These are phyloP conservation scores for Heliconius melpomene DNA, from an alignment of 1,140 invertebrate genomes.

Conservation along the genomic window DNA sequence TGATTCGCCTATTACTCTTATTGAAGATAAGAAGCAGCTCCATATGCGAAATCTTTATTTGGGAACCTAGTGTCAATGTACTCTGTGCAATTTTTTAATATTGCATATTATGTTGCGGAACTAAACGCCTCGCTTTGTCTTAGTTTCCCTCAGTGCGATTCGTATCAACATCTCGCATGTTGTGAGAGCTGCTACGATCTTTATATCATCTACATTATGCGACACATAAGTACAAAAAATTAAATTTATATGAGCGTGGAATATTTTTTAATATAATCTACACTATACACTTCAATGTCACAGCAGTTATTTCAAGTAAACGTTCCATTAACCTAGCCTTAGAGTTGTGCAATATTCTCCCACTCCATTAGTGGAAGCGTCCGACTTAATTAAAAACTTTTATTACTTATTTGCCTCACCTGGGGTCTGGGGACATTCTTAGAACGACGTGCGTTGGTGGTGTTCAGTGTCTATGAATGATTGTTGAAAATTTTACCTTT, in stretches of 20 bases:
- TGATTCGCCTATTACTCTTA: background rate
- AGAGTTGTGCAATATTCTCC: constrained; percentile 8
- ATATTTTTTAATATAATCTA: background rate
- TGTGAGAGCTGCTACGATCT: background rate
- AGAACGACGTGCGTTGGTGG: background rate
- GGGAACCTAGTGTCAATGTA: too few species aligned
- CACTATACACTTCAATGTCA: background rate
- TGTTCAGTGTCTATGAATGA: background rate
- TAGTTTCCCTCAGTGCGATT: background rate
- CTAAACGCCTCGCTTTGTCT: background rate
- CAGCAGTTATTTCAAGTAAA: constrained; percentile 5
- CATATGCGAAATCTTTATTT: too few species aligned
- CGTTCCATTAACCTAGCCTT: constrained; percentile 5
- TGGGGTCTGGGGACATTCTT: background rate
- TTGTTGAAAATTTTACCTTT: background rate
- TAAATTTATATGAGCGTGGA: background rate
- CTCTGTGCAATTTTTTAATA: too few species aligned
- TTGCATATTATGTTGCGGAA: background rate
- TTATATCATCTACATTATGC: background rate
- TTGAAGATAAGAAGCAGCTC: background rate
- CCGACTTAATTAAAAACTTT: constrained; percentile 15
- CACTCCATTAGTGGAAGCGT: constrained; percentile 17
- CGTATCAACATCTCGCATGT: too few species aligned
- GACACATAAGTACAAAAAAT: too few species aligned
- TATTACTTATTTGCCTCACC: constrained; percentile 3